Conservation (phyloP, 2,888 invertebrate genomes). For the Invenusta paracnida region DNA sequence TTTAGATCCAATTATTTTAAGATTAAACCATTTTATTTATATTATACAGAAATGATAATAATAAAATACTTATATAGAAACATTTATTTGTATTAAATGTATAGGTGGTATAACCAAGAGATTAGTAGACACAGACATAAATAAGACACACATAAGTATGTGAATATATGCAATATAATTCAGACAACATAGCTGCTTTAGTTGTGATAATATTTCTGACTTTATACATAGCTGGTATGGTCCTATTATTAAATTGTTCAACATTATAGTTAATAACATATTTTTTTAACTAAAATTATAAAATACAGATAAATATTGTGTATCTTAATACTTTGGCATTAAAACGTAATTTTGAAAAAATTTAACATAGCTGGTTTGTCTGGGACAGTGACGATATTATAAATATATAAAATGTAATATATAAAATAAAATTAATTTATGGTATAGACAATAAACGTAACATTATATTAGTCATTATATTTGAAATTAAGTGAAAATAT, state of each 20-base stretch:
- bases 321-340: not conserved
- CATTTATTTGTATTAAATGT: not conserved
- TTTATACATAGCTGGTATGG: not conserved
- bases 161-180: not conserved
- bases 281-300: not conserved
- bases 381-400: not conserved
- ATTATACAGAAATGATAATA: not conserved
- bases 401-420: too few relatives aligned
- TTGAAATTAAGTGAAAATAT: too few relatives aligned
- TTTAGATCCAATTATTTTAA: not conserved
- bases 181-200: not conserved
- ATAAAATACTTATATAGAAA: not conserved
- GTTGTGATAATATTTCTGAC: not conserved
- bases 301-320: not conserved
- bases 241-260: not conserved
- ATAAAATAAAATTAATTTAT: too few relatives aligned
- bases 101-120: not conserved
- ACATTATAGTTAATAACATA: not conserved
- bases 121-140: not conserved
- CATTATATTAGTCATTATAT: too few relatives aligned
- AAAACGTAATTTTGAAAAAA: too few relatives aligned
- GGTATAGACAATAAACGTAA: too few relatives aligned
- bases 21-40: not conserved
- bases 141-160: not conserved
- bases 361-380: not conserved